Percentiles rank a stretch among this genome's conserved stretches.
These are phyloP conservation scores for Lytechinus pictus DNA, from an alignment of 35 echinoderm and acorn worm species.

Conservation along the genomic window DNA sequence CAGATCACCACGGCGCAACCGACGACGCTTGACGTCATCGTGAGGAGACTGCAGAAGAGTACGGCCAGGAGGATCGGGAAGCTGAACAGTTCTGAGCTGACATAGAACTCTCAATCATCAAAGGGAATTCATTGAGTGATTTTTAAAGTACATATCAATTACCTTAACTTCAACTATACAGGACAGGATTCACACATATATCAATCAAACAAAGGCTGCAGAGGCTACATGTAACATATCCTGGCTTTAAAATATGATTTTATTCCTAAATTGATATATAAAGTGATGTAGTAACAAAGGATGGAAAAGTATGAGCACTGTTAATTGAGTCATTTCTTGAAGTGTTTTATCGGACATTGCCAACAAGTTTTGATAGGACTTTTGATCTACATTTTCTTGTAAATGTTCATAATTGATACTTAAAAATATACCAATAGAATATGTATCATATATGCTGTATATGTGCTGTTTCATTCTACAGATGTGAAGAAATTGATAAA, in stretches of 20 bases:
- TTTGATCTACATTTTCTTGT: neutral
- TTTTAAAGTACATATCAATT: neutral
- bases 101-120: neutral
- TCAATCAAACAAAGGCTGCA: no score
- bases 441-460: neutral
- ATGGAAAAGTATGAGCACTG: neutral
- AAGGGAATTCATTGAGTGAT: neutral
- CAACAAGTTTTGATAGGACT: neutral
- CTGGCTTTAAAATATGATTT: no score
- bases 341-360: neutral
- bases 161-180: neutral
- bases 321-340: neutral
- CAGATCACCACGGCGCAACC: constrained; percentile 77
- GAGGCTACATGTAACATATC: no score
- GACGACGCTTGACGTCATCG: constrained; percentile 68
- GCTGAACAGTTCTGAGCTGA: constrained; percentile 91
- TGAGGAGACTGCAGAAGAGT: constrained; percentile 66
- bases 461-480: neutral
- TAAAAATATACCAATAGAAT: neutral
- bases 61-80: constrained; percentile 75
- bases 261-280: no score
- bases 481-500: neutral
- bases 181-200: no score
- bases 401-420: neutral
- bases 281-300: neutral